Evolutionary conservation across 2,113 vertebrate species (phyloP).

Genomic region (Dipodomys ordii): DNA sequence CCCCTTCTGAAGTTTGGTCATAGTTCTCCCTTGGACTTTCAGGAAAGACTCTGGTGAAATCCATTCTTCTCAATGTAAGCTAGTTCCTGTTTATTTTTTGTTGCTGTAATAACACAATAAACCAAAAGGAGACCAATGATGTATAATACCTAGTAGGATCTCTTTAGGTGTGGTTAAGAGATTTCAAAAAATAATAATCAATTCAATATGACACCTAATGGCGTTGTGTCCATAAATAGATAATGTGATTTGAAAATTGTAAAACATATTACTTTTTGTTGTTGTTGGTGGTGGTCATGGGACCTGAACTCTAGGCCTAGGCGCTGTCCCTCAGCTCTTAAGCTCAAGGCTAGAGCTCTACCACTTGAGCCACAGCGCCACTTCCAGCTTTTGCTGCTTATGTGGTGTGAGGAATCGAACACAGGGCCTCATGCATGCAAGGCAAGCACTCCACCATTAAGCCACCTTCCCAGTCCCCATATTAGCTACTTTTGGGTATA

Average conservation of each 20-base stretch:
- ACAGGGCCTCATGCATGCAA: too few relatives aligned
- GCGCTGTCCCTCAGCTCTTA: too few relatives aligned
- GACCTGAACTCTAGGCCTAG: too few relatives aligned
- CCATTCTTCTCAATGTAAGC: neutral
- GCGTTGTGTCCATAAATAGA: neutral
- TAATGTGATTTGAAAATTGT: constrained; percentile 18
- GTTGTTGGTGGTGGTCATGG: too few relatives aligned
- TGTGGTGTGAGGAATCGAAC: too few relatives aligned
- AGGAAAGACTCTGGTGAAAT: neutral
- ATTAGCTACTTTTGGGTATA: neutral
- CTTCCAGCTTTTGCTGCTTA: too few relatives aligned
- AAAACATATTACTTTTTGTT: neutral
- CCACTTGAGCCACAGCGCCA: too few relatives aligned
- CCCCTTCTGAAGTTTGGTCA: neutral
- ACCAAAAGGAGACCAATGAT: neutral
- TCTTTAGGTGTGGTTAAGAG: neutral
- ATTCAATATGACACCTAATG: neutral
- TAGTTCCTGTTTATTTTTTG: constrained; percentile 4
- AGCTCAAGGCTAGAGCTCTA: too few relatives aligned
- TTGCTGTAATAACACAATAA: neutral
- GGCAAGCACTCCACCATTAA: too few relatives aligned
- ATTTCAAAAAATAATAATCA: constrained; percentile 7
- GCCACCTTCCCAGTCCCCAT: neutral
- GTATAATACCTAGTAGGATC: neutral
- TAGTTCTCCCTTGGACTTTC: neutral